Evolutionary conservation across 2,888 invertebrate species (phyloP).

Genomic region (Polyommatus icarus): DNA sequence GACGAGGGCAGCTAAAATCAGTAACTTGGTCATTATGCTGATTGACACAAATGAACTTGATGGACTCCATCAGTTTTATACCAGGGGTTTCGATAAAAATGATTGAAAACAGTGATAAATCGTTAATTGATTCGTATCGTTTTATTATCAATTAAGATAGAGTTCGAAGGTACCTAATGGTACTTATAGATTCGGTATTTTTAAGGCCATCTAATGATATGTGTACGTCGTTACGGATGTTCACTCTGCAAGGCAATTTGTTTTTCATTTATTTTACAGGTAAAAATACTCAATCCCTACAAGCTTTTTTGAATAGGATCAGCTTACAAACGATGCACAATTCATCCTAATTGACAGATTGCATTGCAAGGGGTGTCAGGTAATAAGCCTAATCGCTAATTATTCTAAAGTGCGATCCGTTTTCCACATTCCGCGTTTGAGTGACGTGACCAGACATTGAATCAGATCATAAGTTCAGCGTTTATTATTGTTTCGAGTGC

Average conservation of each 20-base stretch:
- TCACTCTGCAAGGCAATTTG: too few relatives aligned
- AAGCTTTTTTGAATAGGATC: not conserved
- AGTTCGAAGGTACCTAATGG: not conserved
- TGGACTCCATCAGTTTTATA: not conserved
- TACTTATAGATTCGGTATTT: not conserved
- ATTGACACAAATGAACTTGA: not conserved
- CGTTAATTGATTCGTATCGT: slow-evolving; percentile 6
- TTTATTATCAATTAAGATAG: not conserved
- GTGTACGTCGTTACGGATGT: not conserved
- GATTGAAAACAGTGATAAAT: not conserved
- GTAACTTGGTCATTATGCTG: slow-evolving; percentile 42
- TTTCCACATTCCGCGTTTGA: slow-evolving; percentile 18
- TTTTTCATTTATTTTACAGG: too few relatives aligned
- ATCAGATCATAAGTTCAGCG: slow-evolving; percentile 29
- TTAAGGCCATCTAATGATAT: not conserved
- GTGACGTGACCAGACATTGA: slow-evolving; percentile 16
- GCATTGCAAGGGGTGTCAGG: not conserved
- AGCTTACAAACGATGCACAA: not conserved
- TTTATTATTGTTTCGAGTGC: slow-evolving; percentile 27
- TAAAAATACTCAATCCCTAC: not conserved
- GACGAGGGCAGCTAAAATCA: slow-evolving; percentile 44
- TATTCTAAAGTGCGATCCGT: not conserved
- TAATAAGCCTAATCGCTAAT: not conserved
- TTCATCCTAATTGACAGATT: not conserved
- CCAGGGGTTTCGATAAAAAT: slow-evolving; percentile 8